phyloP scores from a whole-genome alignment of 2,797 vertebrate species.

The Hippoglossus hippoglossus region DNA sequence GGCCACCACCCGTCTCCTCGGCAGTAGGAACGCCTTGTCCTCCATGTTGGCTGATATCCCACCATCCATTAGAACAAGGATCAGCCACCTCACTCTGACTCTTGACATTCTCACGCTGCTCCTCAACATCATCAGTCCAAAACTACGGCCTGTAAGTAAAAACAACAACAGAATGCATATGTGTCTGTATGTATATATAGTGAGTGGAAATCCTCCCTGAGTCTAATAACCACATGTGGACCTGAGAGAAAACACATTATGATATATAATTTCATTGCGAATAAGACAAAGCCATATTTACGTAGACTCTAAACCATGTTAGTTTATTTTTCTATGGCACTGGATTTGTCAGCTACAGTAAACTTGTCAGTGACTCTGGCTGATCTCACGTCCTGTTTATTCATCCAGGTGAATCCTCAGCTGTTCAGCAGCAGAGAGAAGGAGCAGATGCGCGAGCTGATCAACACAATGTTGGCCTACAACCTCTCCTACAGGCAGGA shows the following conservation, averaged over 20 bases:
- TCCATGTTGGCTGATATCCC: slow-evolving; percentile 88
- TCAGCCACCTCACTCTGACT: slow-evolving; percentile 81
- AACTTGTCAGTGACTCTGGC: too few relatives aligned
- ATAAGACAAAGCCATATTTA: too few relatives aligned
- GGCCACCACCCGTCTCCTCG: slow-evolving; percentile 83
- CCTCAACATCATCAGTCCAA: slow-evolving; percentile 92
- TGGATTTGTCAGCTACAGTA: too few relatives aligned
- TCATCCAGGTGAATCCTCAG: slow-evolving; percentile 93
- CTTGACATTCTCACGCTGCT: slow-evolving; percentile 92
- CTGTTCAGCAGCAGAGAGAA: slow-evolving; percentile 95
- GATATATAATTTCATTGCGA: too few relatives aligned
- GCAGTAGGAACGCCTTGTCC: slow-evolving; percentile 86
- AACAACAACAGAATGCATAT: too few relatives aligned
- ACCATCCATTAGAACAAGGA: slow-evolving; percentile 82
- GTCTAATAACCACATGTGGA: too few relatives aligned
- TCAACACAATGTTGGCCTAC: slow-evolving; percentile 94
- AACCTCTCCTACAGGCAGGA: slow-evolving; percentile 97
- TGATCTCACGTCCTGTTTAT: not conserved
- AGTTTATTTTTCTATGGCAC: not conserved
- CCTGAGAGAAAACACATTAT: too few relatives aligned
- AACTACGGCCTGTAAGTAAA: slow-evolving; percentile 83
- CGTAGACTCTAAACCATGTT: not conserved
- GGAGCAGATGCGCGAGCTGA: slow-evolving; percentile 90
- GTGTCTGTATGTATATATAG: too few relatives aligned
- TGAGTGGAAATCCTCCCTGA: too few relatives aligned